phyloP scores from a whole-genome alignment of 2,888 invertebrate species.

The Drosophila merina region DNA sequence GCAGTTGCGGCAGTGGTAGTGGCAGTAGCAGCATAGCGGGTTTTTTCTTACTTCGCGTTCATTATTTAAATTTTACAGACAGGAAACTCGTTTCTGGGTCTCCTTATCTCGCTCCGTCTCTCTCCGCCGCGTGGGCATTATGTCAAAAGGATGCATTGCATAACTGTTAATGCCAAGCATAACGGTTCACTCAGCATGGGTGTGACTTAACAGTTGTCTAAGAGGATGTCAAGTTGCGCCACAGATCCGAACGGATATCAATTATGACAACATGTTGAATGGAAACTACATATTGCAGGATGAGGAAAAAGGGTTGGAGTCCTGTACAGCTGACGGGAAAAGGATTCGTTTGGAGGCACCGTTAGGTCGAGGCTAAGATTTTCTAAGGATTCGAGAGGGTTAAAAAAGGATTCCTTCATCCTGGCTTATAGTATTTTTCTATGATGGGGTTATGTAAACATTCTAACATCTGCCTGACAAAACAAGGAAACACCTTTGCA shows the following conservation, averaged over 20 bases:
- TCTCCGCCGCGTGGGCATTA: conserved; percentile 43
- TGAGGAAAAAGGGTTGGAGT: conserved; percentile 10
- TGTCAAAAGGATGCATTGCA: conserved; percentile 70
- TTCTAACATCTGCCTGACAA: conserved; percentile 19
- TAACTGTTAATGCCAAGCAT: conserved; percentile 74
- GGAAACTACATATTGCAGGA: conserved; percentile 17
- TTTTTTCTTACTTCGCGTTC: conserved; percentile 56
- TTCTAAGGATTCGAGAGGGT: not conserved
- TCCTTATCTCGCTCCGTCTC: conserved; percentile 54
- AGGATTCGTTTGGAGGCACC: conserved; percentile 61
- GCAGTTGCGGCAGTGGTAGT: conserved; percentile 32
- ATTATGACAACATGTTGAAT: conserved; percentile 60
- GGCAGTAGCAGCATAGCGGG: conserved; percentile 64
- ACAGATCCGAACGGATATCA: conserved; percentile 58
- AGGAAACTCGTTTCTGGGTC: conserved; percentile 69
- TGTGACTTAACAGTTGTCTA: conserved; percentile 61
- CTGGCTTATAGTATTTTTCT: not conserved
- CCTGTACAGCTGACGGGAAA: conserved; percentile 55
- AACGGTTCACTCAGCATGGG: conserved; percentile 20
- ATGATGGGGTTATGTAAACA: conserved; percentile 22
- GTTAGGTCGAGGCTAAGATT: conserved; percentile 50
- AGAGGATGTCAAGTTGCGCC: conserved; percentile 31
- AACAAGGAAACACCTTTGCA: not conserved
- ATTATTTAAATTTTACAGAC: conserved; percentile 70
- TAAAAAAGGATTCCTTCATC: conserved; percentile 6